These are phyloP conservation scores for Alviniconcha marisindica DNA, from an alignment of 1,140 invertebrate genomes.

Conservation along the genomic window DNA sequence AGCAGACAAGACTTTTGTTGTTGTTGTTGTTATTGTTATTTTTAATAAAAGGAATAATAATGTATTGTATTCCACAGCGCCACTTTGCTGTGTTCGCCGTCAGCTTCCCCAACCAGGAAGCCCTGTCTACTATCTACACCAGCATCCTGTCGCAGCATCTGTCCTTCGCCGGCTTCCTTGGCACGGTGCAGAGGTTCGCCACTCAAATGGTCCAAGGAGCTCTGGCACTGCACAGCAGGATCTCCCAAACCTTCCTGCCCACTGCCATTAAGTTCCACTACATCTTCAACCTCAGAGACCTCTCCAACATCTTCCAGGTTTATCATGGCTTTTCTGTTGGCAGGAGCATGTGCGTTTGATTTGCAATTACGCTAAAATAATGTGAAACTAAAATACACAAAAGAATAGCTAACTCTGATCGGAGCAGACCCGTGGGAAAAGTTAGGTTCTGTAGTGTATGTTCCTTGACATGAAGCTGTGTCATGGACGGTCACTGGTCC, in stretches of 20 bases:
- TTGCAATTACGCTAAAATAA: too few relatives aligned
- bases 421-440: too few relatives aligned
- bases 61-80: slow-evolving; percentile 79
- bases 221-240: slow-evolving; percentile 90
- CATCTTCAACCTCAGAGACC: slow-evolving; percentile 95
- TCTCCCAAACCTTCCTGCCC: slow-evolving; percentile 90
- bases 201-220: slow-evolving; percentile 88
- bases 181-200: slow-evolving; percentile 77
- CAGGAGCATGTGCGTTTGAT: too few relatives aligned
- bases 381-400: too few relatives aligned
- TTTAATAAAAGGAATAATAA: too few relatives aligned
- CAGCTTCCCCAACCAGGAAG: slow-evolving; percentile 91
- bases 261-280: slow-evolving; percentile 98
- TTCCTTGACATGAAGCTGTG: too few relatives aligned
- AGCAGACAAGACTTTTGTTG: too few relatives aligned
- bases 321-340: too few relatives aligned
- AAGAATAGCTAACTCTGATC: too few relatives aligned
- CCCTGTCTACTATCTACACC: slow-evolving; percentile 91
- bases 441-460: too few relatives aligned
- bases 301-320: slow-evolving; percentile 89
- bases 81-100: slow-evolving; percentile 97
- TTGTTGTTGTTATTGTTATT: too few relatives aligned
- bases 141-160: slow-evolving; percentile 88
- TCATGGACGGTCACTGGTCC: too few relatives aligned
- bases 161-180: slow-evolving; percentile 85